Conservation (phyloP, 2,113 vertebrate species). For the Vireo altiloquus region DNA sequence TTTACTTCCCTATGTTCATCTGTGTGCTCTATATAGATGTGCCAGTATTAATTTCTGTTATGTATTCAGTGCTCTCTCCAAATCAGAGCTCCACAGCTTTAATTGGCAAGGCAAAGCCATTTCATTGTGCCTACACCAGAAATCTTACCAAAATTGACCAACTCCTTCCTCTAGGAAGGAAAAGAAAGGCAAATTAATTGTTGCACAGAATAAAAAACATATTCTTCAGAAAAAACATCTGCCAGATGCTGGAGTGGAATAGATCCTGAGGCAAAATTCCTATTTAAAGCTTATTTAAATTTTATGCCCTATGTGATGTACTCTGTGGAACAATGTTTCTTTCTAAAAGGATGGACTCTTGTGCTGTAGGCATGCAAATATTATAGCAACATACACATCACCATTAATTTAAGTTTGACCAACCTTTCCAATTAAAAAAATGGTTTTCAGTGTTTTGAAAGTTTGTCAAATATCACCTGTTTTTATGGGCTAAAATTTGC, state of each 20-base stretch:
- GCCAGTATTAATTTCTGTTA: neutral
- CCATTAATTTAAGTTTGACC: neutral
- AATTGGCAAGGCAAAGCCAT: neutral
- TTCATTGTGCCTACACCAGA: neutral
- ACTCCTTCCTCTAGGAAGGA: neutral
- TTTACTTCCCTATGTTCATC: neutral
- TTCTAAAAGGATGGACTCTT: neutral
- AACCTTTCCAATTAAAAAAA: neutral
- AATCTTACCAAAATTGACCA: neutral
- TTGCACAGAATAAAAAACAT: neutral
- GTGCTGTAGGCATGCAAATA: neutral
- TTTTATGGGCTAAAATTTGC: neutral
- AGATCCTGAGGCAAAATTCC: slow-evolving; percentile 21
- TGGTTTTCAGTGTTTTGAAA: neutral
- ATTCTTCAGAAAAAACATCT: neutral
- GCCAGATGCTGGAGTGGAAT: neutral
- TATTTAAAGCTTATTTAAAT: slow-evolving; percentile 5
- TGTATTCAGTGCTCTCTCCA: neutral
- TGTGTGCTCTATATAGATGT: neutral
- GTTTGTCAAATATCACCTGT: neutral
- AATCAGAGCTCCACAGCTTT: neutral
- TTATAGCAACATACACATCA: neutral
- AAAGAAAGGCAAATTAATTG: neutral
- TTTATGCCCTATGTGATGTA: neutral
- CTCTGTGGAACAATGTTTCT: neutral